Evolutionary conservation across 2,113 vertebrate species (phyloP).

Genomic region (Coturnix japonica): DNA sequence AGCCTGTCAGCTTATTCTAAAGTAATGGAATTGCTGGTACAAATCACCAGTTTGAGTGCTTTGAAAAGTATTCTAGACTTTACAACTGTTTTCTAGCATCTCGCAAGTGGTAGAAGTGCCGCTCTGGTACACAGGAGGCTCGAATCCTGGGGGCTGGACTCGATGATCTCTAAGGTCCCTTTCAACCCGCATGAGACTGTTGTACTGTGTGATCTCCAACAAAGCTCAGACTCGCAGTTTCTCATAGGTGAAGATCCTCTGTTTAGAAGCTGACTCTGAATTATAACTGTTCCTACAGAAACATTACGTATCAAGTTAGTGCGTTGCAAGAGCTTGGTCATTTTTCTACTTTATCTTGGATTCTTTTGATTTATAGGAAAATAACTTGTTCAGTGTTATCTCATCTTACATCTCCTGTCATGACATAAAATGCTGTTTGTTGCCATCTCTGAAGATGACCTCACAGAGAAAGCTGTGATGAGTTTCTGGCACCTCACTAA

Average conservation of each 20-base stretch:
- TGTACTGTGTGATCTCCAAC: too few relatives aligned
- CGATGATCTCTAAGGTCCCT: too few relatives aligned
- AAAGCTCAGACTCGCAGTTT: background rate
- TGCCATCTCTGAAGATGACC: background rate
- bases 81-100: background rate
- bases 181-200: too few relatives aligned
- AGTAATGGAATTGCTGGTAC: background rate
- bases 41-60: background rate
- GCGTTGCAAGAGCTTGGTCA: background rate
- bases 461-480: background rate
- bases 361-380: conserved; percentile 3
- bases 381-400: background rate
- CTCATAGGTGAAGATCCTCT: background rate
- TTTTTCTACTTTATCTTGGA: background rate
- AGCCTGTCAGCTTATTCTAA: background rate
- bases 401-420: background rate
- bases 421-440: background rate
- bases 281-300: background rate
- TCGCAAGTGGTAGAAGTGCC: too few relatives aligned
- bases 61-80: background rate
- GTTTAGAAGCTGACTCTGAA: background rate
- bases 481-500: background rate
- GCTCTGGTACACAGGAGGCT: too few relatives aligned
- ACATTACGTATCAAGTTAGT: background rate
- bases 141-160: too few relatives aligned